A percentile compares a stretch with the other conserved stretches of the same genome.
Evolutionary conservation across 2,797 vertebrate genomes (phyloP).

Genomic region (Emys orbicularis): DNA sequence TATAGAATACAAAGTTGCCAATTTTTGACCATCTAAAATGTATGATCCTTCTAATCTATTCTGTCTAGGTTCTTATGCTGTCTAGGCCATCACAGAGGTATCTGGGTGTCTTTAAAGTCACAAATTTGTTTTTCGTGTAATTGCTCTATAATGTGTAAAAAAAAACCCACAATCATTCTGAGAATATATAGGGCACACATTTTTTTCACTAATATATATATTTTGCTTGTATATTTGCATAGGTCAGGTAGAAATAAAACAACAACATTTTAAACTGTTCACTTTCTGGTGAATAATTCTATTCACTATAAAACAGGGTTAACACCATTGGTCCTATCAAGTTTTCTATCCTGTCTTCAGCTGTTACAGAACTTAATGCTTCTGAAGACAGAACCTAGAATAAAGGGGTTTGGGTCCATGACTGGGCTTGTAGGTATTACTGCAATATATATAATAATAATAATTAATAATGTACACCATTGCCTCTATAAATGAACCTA

Average conservation of each 20-base stretch:
- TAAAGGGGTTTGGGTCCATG: background rate
- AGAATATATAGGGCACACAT: background rate
- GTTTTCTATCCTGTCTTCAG: background rate
- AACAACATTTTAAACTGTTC: background rate
- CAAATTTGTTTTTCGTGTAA: background rate
- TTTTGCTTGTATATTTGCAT: background rate
- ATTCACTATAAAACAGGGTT: background rate
- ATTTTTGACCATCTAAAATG: background rate
- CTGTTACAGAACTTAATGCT: fast-evolving
- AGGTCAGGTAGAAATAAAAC: background rate
- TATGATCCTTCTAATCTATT: background rate
- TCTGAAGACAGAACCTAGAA: background rate
- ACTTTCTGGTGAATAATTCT: too few species aligned
- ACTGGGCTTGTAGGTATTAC: background rate
- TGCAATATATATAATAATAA: background rate
- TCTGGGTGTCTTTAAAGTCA: background rate
- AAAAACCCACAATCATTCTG: background rate
- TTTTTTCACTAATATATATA: background rate
- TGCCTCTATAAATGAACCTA: background rate
- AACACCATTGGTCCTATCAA: background rate
- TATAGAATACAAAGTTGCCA: background rate
- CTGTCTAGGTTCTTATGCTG: background rate
- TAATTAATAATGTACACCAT: background rate
- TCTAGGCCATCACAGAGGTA: background rate
- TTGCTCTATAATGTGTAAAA: background rate